A percentile compares a stretch with the other conserved stretches of the same genome.
These are phyloP conservation scores for Andrena fulva DNA, from an alignment of 2,888 invertebrate species.

Conservation along the genomic window DNA sequence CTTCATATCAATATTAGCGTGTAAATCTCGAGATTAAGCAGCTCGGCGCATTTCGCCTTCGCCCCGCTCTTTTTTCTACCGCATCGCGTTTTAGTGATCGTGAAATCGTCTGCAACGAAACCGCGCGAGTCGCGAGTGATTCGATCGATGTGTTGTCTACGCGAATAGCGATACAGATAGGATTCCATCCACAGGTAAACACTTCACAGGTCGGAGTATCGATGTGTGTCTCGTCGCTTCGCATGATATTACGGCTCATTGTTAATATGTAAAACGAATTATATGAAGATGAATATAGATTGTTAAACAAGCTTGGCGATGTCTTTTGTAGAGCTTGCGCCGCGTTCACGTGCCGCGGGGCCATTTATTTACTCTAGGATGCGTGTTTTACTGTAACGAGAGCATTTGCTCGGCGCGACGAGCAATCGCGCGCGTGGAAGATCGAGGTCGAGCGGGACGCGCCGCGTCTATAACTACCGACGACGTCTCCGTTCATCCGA, in stretches of 20 bases:
- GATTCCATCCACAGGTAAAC: slow-evolving; percentile 68
- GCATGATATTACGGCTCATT: slow-evolving; percentile 60
- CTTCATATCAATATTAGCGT: slow-evolving; percentile 24
- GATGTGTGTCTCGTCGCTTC: slow-evolving; percentile 47
- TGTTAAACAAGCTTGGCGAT: slow-evolving; percentile 47
- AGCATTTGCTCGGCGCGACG: slow-evolving; percentile 32
- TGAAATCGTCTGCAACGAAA: slow-evolving; percentile 52
- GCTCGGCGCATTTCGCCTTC: neutral
- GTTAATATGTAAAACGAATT: slow-evolving; percentile 64
- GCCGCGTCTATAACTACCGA: slow-evolving; percentile 11
- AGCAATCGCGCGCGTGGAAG: slow-evolving; percentile 44
- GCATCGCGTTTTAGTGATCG: slow-evolving; percentile 23
- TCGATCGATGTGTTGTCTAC: slow-evolving; percentile 33
- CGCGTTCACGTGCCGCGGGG: neutral
- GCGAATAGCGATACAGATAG: slow-evolving; percentile 34
- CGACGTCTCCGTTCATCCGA: slow-evolving; percentile 48
- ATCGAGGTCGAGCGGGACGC: slow-evolving; percentile 39
- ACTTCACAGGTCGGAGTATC: slow-evolving; percentile 39
- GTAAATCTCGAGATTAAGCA: neutral
- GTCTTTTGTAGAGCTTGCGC: neutral
- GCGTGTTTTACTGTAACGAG: neutral
- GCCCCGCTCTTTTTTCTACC: neutral
- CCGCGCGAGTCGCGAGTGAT: slow-evolving; percentile 55
- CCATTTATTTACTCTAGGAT: neutral
- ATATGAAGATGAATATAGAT: slow-evolving; percentile 60